Evolutionary conservation across 2,888 invertebrate species (phyloP), one percentile per base, ranked within the genome.

Genomic region (Empis livida): DNA sequence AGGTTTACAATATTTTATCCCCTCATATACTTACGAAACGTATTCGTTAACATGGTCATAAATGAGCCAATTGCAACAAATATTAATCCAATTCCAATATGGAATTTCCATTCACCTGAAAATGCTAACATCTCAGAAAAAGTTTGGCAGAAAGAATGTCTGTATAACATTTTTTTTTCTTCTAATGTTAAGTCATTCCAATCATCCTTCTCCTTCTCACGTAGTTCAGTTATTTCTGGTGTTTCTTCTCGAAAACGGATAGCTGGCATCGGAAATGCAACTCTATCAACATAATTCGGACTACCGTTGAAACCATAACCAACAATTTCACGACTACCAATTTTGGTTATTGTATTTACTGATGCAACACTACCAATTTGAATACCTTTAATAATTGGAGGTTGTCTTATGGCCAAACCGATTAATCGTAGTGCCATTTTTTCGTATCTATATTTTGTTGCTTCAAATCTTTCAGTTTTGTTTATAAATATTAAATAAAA

Each of bases 191-290:
- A 67, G 59, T 86, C 85, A 62, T 84, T 88, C 99, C 99, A 99
- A 69, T 96, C 95, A n/a, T 86, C 89, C 73, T 85, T 87, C 65
- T 99, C 97, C 68, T 97, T 99, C 58, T 89, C 82, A 51, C 86
- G 80, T 54, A 99, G 75, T 13, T 79, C 81, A 41, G 52, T 71
- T 53, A 90, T 69, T 56, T 90, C 90, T n/a, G 85, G 75, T 9
- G 81, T 84, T 47, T 79, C 76, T 58, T 85, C 82, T 61, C 76
- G 80, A 76, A 84, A 93, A 54, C 92, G 76, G 49, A 96, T 77
- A 11, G 93, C 86, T 13, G 96, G 95, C 73, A 88, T 74, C n/a
- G 96, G 96, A 67, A 80, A 86, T 61, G 87, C 87, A 1, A 73
- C 55, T 52, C 83, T 73, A 71, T 96, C 96, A 6, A 76, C 71